A percentile compares a stretch with the other conserved stretches of the same genome.
phyloP scores from a whole-genome alignment of 1,140 invertebrate genomes.

The Contarinia nasturtii region DNA sequence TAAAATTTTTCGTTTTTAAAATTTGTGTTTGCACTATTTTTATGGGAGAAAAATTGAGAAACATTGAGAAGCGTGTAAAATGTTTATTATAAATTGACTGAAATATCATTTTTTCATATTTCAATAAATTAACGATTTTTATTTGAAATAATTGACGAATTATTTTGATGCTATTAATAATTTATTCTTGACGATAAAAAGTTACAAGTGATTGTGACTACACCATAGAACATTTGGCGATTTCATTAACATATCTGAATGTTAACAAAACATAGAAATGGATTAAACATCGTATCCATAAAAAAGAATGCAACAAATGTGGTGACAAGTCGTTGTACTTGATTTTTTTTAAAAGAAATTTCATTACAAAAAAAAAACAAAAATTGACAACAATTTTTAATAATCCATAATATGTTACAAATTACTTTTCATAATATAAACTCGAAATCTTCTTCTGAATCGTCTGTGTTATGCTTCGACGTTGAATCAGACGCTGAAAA shows the following conservation, averaged over 20 bases:
- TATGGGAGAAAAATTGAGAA: too few species aligned
- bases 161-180: background rate
- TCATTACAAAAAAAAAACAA: conserved; percentile 2
- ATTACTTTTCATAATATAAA: conserved; percentile 16
- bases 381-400: too few species aligned
- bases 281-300: background rate
- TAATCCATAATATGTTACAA: too few species aligned
- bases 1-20: too few species aligned
- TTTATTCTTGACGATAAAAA: background rate
- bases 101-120: background rate
- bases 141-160: background rate
- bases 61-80: background rate
- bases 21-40: too few species aligned
- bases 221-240: background rate
- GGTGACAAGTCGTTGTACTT: background rate
- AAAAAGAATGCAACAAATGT: background rate
- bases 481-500: background rate
- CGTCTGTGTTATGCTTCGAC: conserved; percentile 19
- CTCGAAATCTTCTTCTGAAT: conserved; percentile 35
- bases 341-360: conserved; percentile 1
- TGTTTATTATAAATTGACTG: background rate
- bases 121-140: background rate
- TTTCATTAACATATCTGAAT: background rate
- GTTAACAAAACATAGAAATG: background rate
- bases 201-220: background rate